Conservation (phyloP, 2,113 vertebrate species). For the Vanacampus margaritifer region DNA sequence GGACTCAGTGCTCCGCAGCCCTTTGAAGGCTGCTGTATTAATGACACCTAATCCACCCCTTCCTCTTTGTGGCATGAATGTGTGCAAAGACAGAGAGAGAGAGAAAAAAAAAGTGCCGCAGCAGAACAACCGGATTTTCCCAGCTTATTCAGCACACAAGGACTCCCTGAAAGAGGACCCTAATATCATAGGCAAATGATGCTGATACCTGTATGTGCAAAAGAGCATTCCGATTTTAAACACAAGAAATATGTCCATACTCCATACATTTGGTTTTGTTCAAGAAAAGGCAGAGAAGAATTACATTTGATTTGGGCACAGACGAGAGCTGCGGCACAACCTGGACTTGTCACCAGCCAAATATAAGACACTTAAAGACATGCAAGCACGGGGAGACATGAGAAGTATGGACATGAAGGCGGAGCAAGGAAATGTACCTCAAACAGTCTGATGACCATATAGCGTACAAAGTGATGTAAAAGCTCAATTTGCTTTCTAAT, state of each 20-base stretch:
- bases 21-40: slow-evolving; percentile 63
- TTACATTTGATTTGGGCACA: not conserved
- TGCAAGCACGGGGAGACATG: no score
- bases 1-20: slow-evolving; percentile 49
- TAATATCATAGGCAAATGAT: slow-evolving; percentile 49
- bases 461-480: no score
- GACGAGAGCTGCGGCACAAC: no score
- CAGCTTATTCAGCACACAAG: slow-evolving; percentile 36
- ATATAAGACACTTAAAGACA: no score
- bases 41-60: slow-evolving; percentile 51
- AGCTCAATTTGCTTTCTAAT: no score
- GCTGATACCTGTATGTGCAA: slow-evolving; percentile 21
- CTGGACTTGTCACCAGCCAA: no score
- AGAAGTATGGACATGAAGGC: no score
- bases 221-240: slow-evolving; percentile 11
- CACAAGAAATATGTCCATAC: not conserved
- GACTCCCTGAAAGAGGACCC: slow-evolving; percentile 20
- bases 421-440: no score
- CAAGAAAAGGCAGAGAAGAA: not conserved
- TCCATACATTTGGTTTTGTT: not conserved
- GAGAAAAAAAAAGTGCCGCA: not conserved
- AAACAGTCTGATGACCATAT: no score
- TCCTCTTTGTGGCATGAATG: slow-evolving; percentile 45
- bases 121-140: slow-evolving; percentile 33
- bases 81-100: slow-evolving; percentile 21